Evolutionary conservation across 2,888 invertebrate genomes (phyloP).

Genomic region (Resseliella maxima): DNA sequence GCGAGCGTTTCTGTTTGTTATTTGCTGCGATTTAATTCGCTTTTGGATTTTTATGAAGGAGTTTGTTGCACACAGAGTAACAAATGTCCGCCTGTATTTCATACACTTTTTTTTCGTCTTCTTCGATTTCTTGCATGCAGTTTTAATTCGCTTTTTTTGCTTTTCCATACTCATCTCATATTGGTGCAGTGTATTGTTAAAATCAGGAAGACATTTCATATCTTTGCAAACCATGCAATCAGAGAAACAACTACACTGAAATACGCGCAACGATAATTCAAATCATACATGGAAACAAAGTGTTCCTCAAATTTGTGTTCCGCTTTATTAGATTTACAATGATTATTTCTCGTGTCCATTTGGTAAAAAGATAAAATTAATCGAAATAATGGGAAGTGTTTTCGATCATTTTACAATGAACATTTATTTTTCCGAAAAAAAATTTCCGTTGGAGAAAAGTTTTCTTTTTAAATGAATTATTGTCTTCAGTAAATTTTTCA

Average conservation of each 20-base stretch:
- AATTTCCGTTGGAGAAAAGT: no score
- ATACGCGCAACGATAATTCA: neutral
- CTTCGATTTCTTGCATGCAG: neutral
- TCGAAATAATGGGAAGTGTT: neutral
- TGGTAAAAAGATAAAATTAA: neutral
- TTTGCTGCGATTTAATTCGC: slow-evolving; percentile 19
- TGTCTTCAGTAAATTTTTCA: no score
- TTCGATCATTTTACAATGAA: neutral
- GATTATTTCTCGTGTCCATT: slow-evolving; percentile 6
- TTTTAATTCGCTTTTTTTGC: neutral
- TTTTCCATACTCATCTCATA: slow-evolving; percentile 29
- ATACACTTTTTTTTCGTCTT: neutral
- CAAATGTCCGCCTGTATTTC: slow-evolving; percentile 8
- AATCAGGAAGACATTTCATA: slow-evolving; percentile 53
- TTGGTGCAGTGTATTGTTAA: slow-evolving; percentile 26
- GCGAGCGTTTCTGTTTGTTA: neutral
- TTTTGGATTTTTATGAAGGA: slow-evolving; percentile 18
- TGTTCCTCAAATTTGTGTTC: neutral
- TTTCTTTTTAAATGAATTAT: neutral
- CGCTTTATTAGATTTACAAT: neutral
- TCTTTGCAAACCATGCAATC: slow-evolving; percentile 46
- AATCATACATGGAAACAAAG: neutral
- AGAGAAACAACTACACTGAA: neutral
- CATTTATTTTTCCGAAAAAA: no score
- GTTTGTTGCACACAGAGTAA: neutral